Evolutionary conservation across 1,140 invertebrate species (phyloP).

Genomic region (Cherax quadricarinatus): DNA sequence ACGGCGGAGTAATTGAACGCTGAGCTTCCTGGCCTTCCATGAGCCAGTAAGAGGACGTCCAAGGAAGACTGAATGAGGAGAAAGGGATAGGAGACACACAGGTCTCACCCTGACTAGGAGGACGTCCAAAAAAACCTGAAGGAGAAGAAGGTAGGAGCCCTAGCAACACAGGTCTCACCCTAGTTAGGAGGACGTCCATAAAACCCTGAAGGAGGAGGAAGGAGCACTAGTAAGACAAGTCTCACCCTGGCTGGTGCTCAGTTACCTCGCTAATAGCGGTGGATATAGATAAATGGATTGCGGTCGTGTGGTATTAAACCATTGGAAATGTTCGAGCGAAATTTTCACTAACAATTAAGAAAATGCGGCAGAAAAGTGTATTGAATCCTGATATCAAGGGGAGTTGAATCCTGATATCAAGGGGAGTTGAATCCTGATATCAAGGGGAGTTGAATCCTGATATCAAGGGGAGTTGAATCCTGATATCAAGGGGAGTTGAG

Average conservation of each 20-base stretch:
- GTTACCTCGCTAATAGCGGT: constrained; percentile 38
- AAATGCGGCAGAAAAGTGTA: background rate
- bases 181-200: background rate
- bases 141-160: too few relatives aligned
- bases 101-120: background rate
- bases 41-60: constrained; percentile 5
- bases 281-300: constrained; percentile 54
- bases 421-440: too few relatives aligned
- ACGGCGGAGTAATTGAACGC: constrained; percentile 64
- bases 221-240: background rate
- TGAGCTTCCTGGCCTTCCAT: constrained; percentile 45
- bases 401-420: too few relatives aligned
- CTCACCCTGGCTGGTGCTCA: background rate
- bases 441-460: too few relatives aligned
- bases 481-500: too few relatives aligned
- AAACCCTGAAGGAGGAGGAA: background rate
- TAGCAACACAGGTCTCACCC: background rate
- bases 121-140: background rate
- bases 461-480: too few relatives aligned
- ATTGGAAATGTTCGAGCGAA: constrained; percentile 6
- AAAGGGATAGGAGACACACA: background rate
- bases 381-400: background rate
- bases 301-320: constrained; percentile 32
- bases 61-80: background rate
- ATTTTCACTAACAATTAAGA: background rate